Evolutionary conservation across 2,888 invertebrate species (phyloP), one percentile per base, ranked within the genome.

Genomic region (Rhagonycha fulva): DNA sequence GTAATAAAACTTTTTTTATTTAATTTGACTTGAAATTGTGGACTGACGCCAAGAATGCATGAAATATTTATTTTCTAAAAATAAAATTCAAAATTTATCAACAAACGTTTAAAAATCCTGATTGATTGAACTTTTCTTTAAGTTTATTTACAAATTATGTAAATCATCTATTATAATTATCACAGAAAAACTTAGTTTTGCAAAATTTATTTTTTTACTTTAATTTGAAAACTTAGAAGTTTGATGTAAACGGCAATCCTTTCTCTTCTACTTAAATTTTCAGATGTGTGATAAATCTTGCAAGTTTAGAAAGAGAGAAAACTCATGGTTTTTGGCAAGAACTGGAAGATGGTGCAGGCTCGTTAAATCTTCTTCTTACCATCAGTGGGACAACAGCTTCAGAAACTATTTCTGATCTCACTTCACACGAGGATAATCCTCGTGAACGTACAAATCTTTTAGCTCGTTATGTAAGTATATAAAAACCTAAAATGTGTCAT

Each of bases 341-440:
- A 2, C 89, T 99, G 67, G 98, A 98, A 87, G 97, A 98, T 78
- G 96, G 95, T 0, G 94, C 95, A 0, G 96, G 96, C 0, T 92
- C 92, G 24, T 92, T 99, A 79, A 95, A 95, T 85, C 89, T 99
- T 0, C 90, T 99, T 79, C 89, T 99, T 9, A 98, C 98, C 1
- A 97, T 99, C 77, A 98, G 97, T 83, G 98, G 98, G 0, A 98
- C 97, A 0, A 96, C 96, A 0, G 96, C 97, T 11, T 94, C 95
- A 0, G 98, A 98, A 87, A 96, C 97, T 0, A 96, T 97, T 79
- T 96, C 96, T 7, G 98, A 98, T 88, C 89, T 98, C 68, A 94
- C 95, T 30, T 94, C 94, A 14, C 95, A 96, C 86, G 94, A 94
- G 82, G 95, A 95, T 78, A 95, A 94, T 85, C 92, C 94, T 0